These are phyloP conservation scores for Typhlomys cinereus DNA, from an alignment of 2,113 vertebrate genomes.

Conservation along the genomic window DNA sequence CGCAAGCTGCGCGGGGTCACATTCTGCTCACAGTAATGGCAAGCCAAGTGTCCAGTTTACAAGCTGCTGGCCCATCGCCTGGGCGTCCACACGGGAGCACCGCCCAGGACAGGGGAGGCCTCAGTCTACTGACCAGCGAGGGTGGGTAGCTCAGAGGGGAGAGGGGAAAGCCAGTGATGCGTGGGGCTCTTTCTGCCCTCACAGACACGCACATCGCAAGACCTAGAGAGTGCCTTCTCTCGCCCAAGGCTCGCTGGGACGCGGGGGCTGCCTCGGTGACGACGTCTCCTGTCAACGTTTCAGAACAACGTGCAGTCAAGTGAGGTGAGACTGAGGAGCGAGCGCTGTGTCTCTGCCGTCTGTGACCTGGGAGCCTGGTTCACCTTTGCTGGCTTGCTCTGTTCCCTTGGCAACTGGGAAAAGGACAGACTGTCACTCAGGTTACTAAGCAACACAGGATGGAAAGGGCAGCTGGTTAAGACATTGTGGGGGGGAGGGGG, in stretches of 20 bases:
- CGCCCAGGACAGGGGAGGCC: not conserved
- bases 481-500: not conserved
- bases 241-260: rapidly evolving
- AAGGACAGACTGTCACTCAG: not conserved
- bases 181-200: not conserved
- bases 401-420: not conserved
- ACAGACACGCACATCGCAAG: not conserved
- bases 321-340: no score
- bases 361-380: not conserved
- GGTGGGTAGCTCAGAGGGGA: not conserved
- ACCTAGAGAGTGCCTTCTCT: not conserved
- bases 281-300: not conserved
- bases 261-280: no score
- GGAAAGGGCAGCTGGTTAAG: not conserved
- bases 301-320: rapidly evolving
- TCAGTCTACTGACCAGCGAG: not conserved
- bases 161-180: not conserved
- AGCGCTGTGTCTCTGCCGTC: rapidly evolving
- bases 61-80: not conserved
- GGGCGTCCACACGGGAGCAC: not conserved
- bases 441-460: constrained; percentile 33
- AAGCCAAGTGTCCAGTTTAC: not conserved
- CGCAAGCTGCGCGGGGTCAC: not conserved
- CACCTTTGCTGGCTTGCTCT: not conserved
- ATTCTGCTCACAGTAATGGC: not conserved